Evolutionary conservation across 53 echinoderm and acorn worm species (phyloP).

Genomic region (Holothuria scabra): DNA sequence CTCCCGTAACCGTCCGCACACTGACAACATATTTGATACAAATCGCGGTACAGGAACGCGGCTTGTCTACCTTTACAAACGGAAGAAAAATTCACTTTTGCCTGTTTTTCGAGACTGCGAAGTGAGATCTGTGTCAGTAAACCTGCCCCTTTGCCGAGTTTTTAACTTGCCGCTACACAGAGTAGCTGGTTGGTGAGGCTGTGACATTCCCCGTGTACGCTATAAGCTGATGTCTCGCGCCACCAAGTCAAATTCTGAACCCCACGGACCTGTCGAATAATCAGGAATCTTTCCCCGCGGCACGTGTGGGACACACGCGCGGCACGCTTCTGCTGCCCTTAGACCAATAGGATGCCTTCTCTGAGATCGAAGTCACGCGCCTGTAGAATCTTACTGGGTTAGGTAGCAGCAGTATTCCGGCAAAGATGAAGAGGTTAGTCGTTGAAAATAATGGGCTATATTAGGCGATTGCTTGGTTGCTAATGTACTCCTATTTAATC

Average conservation of each 20-base stretch:
- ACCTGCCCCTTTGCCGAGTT: too few relatives aligned
- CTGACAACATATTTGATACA: too few relatives aligned
- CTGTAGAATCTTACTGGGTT: slow-evolving; percentile 11
- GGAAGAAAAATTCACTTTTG: too few relatives aligned
- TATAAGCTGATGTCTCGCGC: background rate
- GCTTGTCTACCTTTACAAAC: too few relatives aligned
- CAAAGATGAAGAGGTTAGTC: background rate
- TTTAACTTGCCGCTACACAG: too few relatives aligned
- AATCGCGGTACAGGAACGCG: too few relatives aligned
- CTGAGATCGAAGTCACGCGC: slow-evolving; percentile 38
- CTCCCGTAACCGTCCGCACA: too few relatives aligned
- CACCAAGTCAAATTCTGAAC: slow-evolving; percentile 35
- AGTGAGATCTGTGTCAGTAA: too few relatives aligned
- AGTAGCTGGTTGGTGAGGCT: too few relatives aligned
- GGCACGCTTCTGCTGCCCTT: slow-evolving; percentile 14
- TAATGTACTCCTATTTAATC: slow-evolving; percentile 8
- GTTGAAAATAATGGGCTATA: slow-evolving; percentile 20
- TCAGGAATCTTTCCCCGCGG: slow-evolving; percentile 1
- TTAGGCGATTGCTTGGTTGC: slow-evolving; percentile 6
- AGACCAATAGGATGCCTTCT: slow-evolving; percentile 40
- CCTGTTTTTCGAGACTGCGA: too few relatives aligned
- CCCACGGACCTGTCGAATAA: slow-evolving; percentile 28
- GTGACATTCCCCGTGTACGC: too few relatives aligned
- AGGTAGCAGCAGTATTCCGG: slow-evolving; percentile 7
- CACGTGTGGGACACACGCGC: slow-evolving; percentile 38